Base-by-base conservation (phyloP, 2,797 vertebrate species). In the Odontamblyopus rebecca region DNA sequence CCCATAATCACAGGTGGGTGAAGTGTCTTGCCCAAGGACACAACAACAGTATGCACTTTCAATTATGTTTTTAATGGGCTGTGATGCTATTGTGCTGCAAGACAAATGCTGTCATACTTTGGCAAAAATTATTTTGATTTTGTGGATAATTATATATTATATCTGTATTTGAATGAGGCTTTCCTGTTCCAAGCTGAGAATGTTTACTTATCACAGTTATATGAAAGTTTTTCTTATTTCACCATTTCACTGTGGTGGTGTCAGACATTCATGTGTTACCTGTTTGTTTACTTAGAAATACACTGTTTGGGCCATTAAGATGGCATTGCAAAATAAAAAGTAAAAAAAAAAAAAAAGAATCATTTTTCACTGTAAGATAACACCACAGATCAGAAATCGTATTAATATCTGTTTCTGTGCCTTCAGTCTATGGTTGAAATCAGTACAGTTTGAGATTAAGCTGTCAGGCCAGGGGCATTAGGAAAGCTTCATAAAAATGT, bases 251-350 rank as follows among this genome's bases (percentile, higher is more conserved):
- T 57, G 54, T 38, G 26, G 54, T 54, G 53, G 19, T 57, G 54
- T 57, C 54, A 26, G 6, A 26, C 54, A 57, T 19, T 26, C 23
- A 8, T 57, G 9, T 57, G 54, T 57, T 54, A 15, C 11, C 4
- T 15, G 27, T 4, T 32, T 32, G 11, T 19, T 32, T 7, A 29
- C 4, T 69, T 76, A 44, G 41, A 66, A 57, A 26, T 57, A 67
- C 16, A 61, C 3, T 70, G 44, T 78, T 79, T 59, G 60, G 75
- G 85, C 72, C 5, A 76, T 72, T 76, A 7, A 66, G 75, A 69
- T 71, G 83, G 69, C 73, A 56, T 48, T 7, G 65, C 70, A 65
- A 67, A 61, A 85, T 67, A 67, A 53, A 67, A 75, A 87, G 80
- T 76, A 3, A 66, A 5, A 76, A 75, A n/a, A 9, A 27, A 6